Evolutionary conservation across 2,113 vertebrate species (phyloP), one percentile per base, ranked within the genome.

Genomic region (Lasiurus borealis): DNA sequence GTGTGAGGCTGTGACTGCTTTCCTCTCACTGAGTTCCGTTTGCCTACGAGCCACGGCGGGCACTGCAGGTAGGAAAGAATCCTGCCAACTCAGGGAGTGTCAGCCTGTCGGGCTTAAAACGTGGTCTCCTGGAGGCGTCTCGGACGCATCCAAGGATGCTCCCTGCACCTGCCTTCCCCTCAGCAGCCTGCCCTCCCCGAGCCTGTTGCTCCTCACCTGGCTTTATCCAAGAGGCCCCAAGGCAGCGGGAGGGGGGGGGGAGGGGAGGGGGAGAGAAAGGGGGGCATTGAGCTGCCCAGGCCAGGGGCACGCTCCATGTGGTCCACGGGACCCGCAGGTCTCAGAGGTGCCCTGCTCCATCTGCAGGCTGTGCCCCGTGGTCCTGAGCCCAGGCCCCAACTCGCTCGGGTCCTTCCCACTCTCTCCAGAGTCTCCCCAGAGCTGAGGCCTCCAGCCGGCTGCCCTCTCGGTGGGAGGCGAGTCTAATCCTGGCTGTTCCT

Each of bases 291-390:
- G 16, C 21, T 18, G 31, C 15, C 40, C 75, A 29, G 2, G 13
- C 54, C 71, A 1, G 46, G 29, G 25, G 23, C 1, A 0, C 18
- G 5, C 15, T 8, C 57, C 36, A 0, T 0, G 10, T 3, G 8
- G 6, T 40, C 68, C 54, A 23, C 8, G 16, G 44, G 73, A 10
- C 92, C 9, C 4, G 54, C 1, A 6, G 8, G 10, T 21, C 18
- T 5, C 1, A 1, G 34, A n/a, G 27, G 71, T 18, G 12, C 81
- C 64, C 75, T 16, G 85, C 5, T 0, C 77, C 10, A 7, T 36
- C 29, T 40, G 40, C 12, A 25, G 40, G 2, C 44, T 14, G 64
- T 81, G 4, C 31, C 31, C 23, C 34, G 2, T 40, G 40, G 40
- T 40, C 40, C 40, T 40, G 40, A 40, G 40, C 40, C 40, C 40